phyloP scores from a whole-genome alignment of 2,113 vertebrate genomes.

The Rousettus leschenaultii region DNA sequence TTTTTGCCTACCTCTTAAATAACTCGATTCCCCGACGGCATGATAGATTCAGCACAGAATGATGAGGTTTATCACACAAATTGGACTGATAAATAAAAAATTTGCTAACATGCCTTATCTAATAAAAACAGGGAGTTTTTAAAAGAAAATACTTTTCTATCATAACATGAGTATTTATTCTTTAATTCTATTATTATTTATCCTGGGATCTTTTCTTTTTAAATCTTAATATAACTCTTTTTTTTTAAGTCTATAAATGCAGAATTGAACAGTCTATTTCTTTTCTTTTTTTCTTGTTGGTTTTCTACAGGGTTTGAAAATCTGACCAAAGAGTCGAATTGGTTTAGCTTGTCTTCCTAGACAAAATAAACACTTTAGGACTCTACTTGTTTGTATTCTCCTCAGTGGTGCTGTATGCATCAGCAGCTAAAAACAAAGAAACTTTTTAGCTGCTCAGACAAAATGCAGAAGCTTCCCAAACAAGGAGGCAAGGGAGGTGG shows the following conservation, averaged over 20 bases:
- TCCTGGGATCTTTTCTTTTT: not conserved
- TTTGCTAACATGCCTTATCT: not conserved
- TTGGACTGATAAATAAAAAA: not conserved
- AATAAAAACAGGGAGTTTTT: not conserved
- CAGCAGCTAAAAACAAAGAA: constrained; percentile 97
- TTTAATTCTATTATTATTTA: not conserved
- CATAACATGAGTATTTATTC: not conserved
- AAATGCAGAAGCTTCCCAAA: constrained; percentile 90
- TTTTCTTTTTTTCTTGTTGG: constrained; percentile 49
- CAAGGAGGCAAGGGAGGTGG: constrained; percentile 74
- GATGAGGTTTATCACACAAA: not conserved
- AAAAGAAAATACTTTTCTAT: not conserved
- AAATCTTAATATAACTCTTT: not conserved
- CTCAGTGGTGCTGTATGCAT: constrained; percentile 90
- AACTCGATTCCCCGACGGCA: not conserved
- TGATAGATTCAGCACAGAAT: not conserved
- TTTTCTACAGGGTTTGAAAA: constrained; percentile 80
- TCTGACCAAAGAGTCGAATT: constrained; percentile 81
- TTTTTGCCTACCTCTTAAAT: not conserved
- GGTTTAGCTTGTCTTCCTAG: constrained; percentile 84
- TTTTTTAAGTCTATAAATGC: not conserved
- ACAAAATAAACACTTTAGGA: constrained; percentile 93
- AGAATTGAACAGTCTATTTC: constrained; percentile 21
- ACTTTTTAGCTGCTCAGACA: constrained; percentile 92
- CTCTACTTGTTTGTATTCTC: constrained; percentile 94